These are phyloP conservation scores for Ascaphus truei DNA, from an alignment of 2,113 vertebrate genomes.

Conservation along the genomic window DNA sequence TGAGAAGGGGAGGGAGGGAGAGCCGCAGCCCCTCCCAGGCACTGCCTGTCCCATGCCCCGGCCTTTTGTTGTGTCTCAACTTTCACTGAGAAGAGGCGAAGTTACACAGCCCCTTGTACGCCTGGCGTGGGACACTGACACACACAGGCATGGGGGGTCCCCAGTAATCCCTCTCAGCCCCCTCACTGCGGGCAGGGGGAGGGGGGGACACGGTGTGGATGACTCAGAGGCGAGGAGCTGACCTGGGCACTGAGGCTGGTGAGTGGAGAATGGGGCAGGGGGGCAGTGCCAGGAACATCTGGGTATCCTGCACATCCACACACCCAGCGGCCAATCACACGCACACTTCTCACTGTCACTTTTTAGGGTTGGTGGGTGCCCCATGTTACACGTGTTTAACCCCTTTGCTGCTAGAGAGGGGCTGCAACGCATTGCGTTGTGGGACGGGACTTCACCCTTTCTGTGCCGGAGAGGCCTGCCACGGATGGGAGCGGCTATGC, in stretches of 20 bases:
- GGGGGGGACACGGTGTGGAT: not conserved
- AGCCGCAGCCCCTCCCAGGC: constrained; percentile 22
- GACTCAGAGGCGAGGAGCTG: not conserved
- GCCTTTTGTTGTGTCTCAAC: constrained; percentile 37
- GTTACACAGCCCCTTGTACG: not conserved
- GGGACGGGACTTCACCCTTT: no score
- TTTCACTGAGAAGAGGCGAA: constrained; percentile 26
- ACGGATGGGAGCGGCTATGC: no score
- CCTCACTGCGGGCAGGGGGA: not conserved
- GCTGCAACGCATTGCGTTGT: no score
- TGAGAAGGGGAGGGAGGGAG: constrained; percentile 17
- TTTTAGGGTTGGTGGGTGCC: no score
- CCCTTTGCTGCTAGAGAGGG: no score
- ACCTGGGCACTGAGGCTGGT: not conserved
- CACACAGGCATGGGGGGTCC: not conserved
- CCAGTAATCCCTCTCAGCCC: not conserved
- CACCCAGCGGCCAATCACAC: no score
- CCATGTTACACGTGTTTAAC: no score
- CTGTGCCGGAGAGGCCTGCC: no score
- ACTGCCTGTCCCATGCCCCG: constrained; percentile 17
- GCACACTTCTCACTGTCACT: no score
- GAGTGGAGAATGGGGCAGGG: not conserved
- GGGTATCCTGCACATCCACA: no score
- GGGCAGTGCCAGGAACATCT: not conserved
- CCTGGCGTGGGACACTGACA: not conserved